These are phyloP conservation scores for Coremacera marginata DNA, from an alignment of 2,888 invertebrate species.

Conservation along the genomic window DNA sequence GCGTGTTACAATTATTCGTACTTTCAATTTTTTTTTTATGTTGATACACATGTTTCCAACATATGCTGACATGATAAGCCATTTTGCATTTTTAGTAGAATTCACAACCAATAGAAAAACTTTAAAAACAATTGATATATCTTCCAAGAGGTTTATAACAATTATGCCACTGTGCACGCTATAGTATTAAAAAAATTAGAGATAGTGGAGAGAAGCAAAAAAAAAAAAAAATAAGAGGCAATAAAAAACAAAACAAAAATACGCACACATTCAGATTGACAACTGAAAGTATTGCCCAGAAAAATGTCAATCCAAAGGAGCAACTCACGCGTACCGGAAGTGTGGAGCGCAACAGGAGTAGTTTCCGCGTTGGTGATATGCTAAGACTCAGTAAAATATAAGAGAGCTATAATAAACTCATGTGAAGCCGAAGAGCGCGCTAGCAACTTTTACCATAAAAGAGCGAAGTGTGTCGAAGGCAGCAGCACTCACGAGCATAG, in stretches of 20 bases:
- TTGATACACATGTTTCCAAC: no score
- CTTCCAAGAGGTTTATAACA: no score
- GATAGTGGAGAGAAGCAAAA: neutral
- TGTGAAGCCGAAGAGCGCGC: neutral
- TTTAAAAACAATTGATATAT: no score
- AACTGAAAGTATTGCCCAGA: conserved; percentile 17
- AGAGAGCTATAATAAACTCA: neutral
- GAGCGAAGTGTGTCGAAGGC: neutral
- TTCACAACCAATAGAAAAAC: no score
- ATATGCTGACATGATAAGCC: no score
- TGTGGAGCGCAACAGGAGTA: conserved; percentile 3
- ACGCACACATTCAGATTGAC: neutral
- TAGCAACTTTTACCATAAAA: neutral
- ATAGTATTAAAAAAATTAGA: neutral
- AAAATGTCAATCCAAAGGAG: conserved; percentile 4
- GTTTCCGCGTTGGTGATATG: neutral
- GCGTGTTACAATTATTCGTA: no score
- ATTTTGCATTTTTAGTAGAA: no score
- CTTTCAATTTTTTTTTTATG: no score
- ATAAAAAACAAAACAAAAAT: neutral
- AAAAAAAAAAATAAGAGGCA: no score
- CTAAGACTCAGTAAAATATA: neutral
- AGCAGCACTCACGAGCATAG: neutral
- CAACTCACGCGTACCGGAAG: neutral
- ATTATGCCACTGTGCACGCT: neutral